Evolutionary conservation across 2,888 invertebrate species (phyloP).

Genomic region (Anodontia alba): DNA sequence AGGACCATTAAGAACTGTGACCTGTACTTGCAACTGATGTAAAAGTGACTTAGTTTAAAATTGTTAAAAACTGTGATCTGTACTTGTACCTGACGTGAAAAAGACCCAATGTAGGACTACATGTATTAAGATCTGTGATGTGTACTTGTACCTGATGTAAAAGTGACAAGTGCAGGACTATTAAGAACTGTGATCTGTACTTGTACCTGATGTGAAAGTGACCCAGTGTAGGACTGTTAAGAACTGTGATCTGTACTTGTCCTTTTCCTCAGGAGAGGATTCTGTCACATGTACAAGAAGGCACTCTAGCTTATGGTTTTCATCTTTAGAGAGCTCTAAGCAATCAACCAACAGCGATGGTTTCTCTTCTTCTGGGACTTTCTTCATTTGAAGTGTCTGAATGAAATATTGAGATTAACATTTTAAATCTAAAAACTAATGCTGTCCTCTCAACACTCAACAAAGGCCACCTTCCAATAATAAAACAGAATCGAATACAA

Average conservation of each 20-base stretch:
- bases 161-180: too few relatives aligned
- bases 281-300: conserved; percentile 88
- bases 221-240: conserved; percentile 88
- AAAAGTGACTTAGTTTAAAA: conserved; percentile 88
- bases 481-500: too few relatives aligned
- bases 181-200: too few relatives aligned
- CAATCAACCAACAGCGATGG: conserved; percentile 69
- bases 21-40: conserved; percentile 77
- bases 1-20: conserved; percentile 87
- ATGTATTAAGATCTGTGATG: too few relatives aligned
- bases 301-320: conserved; percentile 86
- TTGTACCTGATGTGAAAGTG: conserved; percentile 84
- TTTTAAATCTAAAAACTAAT: not conserved
- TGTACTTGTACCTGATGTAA: too few relatives aligned
- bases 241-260: conserved; percentile 82
- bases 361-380: conserved; percentile 65
- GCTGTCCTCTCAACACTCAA: too few relatives aligned
- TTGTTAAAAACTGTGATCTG: conserved; percentile 85
- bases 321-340: conserved; percentile 57
- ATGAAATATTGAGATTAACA: conserved; percentile 7
- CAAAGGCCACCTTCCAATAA: too few relatives aligned
- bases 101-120: too few relatives aligned
- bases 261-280: conserved; percentile 83
- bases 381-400: conserved; percentile 63
- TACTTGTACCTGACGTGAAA: conserved; percentile 78